These are phyloP conservation scores for Anseranas semipalmata DNA, from an alignment of 2,113 vertebrate species.

Conservation along the genomic window DNA sequence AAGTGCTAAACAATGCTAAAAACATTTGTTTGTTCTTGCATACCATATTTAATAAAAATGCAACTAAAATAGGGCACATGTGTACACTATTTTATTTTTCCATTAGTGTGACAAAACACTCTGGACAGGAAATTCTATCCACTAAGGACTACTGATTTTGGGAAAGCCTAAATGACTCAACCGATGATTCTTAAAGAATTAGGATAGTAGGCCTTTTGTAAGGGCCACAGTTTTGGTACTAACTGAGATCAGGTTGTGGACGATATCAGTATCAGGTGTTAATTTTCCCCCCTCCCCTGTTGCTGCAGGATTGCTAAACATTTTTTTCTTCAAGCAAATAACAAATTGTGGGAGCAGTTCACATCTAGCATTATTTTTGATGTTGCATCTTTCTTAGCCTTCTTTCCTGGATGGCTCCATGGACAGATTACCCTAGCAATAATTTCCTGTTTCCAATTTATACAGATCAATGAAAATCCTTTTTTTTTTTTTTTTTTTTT, in stretches of 20 bases:
- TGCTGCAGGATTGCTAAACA: not conserved
- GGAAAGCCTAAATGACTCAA: not conserved
- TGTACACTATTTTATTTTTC: not conserved
- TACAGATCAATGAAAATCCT: not conserved
- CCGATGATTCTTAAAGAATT: not conserved
- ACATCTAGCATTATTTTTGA: not conserved
- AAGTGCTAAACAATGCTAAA: slow-evolving; percentile 10
- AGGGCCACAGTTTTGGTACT: not conserved
- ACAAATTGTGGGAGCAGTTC: not conserved
- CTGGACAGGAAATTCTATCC: not conserved
- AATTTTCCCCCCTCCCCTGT: not conserved
- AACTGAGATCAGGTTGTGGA: not conserved
- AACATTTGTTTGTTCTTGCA: not conserved
- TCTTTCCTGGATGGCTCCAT: not conserved
- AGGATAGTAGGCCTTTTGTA: not conserved
- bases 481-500: not conserved
- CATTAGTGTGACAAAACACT: not conserved
- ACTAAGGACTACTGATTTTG: not conserved
- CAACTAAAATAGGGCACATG: not conserved
- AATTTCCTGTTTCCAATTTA: not conserved
- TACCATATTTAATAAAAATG: not conserved
- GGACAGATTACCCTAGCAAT: not conserved
- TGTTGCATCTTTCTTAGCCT: not conserved
- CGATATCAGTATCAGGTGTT: not conserved
- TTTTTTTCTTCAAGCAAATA: not conserved